phyloP scores from a whole-genome alignment of 2,797 vertebrate genomes.

The Syndactyla subalaris region DNA sequence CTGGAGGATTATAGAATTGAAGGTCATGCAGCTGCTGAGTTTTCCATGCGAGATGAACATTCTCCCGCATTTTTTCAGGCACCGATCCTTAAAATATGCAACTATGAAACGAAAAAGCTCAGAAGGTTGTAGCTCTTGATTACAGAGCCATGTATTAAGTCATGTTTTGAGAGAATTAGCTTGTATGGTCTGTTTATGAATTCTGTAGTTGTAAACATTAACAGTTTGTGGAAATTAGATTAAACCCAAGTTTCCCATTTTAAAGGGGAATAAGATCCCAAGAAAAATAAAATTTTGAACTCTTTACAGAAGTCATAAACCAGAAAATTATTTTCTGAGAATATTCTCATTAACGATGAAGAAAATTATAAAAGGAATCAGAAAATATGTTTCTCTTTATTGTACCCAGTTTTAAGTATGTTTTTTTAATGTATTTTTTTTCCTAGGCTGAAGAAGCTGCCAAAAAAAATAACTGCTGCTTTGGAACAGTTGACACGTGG shows the following conservation, averaged over 20 bases:
- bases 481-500: constrained; percentile 95
- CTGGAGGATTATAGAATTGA: not conserved
- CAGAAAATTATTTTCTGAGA: not conserved
- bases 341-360: not conserved
- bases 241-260: not conserved
- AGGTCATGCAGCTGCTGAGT: not conserved
- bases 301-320: not conserved
- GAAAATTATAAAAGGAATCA: not conserved
- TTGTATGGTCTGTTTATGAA: not conserved
- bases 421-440: not conserved
- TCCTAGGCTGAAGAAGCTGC: constrained; percentile 84
- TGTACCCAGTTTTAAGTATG: not conserved
- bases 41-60: not conserved
- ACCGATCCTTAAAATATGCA: not conserved
- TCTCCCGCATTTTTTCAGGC: not conserved
- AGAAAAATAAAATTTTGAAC: not conserved
- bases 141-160: not conserved
- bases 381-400: not conserved
- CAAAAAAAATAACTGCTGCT: constrained; percentile 88
- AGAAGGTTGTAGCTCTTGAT: not conserved
- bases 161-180: not conserved
- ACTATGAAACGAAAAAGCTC: not conserved
- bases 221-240: not conserved
- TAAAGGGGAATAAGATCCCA: not conserved
- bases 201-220: not conserved